Evolutionary conservation across 2,113 vertebrate genomes (phyloP), one percentile per base, ranked within the genome.

Genomic region (Hydropotes inermis): DNA sequence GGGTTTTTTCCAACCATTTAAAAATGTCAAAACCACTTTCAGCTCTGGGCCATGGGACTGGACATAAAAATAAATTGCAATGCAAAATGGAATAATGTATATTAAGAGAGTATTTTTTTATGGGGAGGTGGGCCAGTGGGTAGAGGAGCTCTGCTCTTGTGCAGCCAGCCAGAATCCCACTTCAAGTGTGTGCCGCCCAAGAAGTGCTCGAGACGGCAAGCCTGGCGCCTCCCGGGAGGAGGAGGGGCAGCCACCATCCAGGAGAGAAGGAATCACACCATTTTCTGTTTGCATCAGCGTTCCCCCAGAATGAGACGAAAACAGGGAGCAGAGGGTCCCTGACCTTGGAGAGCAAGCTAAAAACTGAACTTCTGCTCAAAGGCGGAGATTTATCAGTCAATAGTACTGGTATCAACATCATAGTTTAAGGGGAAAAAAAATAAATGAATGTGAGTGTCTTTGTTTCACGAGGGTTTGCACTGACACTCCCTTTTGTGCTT

Each of bases 21-120:
- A 92, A 97, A 76, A 83, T 87, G 86, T 78, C 93, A 61, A 61
- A 88, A 30, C 47, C 25, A 12, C 70, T 58, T 60, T 82, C 50
- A 57, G 36, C 54, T 82, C 45, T 23, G 21, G 70, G 43, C 25
- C 8, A 19, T 4, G 57, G 17, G 36, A 61, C 55, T 54, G 58
- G 54, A 82, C 57, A 47, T 58, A 36, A 90, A 91, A 79, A 27
- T 25, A 61, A 86, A 76, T 58, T 21, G 47, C 43, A 15, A 13
- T 7, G 17, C 13, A 28, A 54, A 58, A 33, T 1, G 74, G 27
- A n/a, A 61, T 21, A 4, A 5, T 3, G 12, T 17, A 27, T 16
- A 6, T 25, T 33, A 76, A 15, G 28, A 39, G 19, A 14, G 4
- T 5, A 2, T 50, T 76, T 50, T 58, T 50, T 58, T 7, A 2